phyloP scores from a whole-genome alignment of 2,888 invertebrate genomes.

The Andricus quercusramuli region DNA sequence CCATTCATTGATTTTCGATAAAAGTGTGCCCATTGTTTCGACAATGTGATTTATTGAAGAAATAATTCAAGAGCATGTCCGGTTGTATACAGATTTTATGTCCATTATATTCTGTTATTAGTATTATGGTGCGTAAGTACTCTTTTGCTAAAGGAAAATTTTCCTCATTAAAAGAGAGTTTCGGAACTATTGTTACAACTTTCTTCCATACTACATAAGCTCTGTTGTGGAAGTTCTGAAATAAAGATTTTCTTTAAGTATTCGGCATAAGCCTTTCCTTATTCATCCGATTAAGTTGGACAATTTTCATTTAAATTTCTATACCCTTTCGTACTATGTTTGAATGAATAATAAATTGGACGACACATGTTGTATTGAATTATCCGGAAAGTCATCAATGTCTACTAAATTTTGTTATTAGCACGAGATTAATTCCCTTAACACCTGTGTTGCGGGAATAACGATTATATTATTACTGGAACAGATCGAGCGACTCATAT shows the following conservation, averaged over 20 bases:
- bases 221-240: neutral
- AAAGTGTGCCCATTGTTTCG: conserved; percentile 29
- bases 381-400: neutral
- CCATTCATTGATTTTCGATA: conserved; percentile 29
- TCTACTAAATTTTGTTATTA: neutral
- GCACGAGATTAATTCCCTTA: conserved; percentile 14
- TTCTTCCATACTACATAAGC: conserved; percentile 2
- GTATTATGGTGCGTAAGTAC: neutral
- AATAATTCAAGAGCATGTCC: conserved; percentile 17
- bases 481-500: neutral
- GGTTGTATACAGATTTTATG: neutral
- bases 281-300: neutral
- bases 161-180: neutral
- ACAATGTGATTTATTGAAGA: conserved; percentile 31
- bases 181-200: neutral
- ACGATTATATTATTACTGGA: neutral
- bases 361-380: neutral
- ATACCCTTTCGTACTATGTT: neutral
- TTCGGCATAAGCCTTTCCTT: neutral
- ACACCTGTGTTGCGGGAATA: conserved; percentile 10
- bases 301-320: neutral
- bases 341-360: neutral
- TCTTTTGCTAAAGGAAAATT: neutral
- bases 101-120: neutral
- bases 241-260: neutral